Evolutionary conservation across 2,888 invertebrate species (phyloP).

Genomic region (Eupsilia transversa): DNA sequence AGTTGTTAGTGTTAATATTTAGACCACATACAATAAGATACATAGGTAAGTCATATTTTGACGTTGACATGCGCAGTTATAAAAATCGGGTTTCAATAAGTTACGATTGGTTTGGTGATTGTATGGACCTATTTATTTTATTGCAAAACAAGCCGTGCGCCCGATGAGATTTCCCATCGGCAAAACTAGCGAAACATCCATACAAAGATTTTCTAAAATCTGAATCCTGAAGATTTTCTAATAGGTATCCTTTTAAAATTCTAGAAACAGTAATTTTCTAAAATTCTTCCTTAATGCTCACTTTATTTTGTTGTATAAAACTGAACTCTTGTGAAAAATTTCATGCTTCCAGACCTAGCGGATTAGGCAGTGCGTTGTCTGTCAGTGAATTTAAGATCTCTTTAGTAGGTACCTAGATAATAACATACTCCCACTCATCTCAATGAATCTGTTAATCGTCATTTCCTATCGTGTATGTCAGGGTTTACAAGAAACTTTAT

Average conservation of each 20-base stretch:
- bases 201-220: too few species aligned
- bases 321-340: not conserved
- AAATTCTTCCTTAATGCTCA: not conserved
- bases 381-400: not conserved
- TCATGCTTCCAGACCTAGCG: not conserved
- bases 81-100: too few species aligned
- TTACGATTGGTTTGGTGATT: not conserved
- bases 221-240: too few species aligned
- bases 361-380: not conserved
- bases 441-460: slow-evolving; percentile 35
- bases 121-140: not conserved
- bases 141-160: not conserved
- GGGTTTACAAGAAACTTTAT: slow-evolving; percentile 57
- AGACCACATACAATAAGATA: too few species aligned
- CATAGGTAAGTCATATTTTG: too few species aligned
- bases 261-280: too few species aligned
- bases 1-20: too few species aligned
- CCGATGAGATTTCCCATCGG: not conserved
- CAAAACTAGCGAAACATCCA: not conserved
- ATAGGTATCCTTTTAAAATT: too few species aligned
- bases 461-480: slow-evolving; percentile 63
- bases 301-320: not conserved
- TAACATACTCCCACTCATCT: slow-evolving; percentile 18
- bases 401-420: not conserved
- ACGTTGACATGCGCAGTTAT: too few species aligned